Conservation (phyloP, 2,113 vertebrate species). For the Halcyon malimbica region DNA sequence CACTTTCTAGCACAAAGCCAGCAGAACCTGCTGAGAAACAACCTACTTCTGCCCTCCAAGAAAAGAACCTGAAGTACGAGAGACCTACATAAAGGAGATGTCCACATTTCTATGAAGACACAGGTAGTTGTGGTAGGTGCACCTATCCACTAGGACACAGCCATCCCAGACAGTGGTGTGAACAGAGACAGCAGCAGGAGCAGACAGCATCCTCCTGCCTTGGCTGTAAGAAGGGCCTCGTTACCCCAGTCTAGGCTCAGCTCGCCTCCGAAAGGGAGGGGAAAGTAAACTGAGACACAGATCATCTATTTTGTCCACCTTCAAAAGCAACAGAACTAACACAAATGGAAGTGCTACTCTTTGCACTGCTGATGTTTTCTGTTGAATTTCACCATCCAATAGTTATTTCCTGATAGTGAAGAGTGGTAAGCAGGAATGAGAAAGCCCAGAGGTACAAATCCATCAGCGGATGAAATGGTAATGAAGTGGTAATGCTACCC, state of each 20-base stretch:
- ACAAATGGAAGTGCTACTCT: neutral
- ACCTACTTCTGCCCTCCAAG: neutral
- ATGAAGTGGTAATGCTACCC: neutral
- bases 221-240: neutral
- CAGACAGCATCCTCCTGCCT: neutral
- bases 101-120: accelerated
- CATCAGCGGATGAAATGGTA: neutral
- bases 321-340: too few relatives aligned
- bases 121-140: accelerated
- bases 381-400: neutral
- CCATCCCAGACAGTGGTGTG: accelerated
- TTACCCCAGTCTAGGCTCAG: neutral
- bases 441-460: neutral
- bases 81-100: neutral
- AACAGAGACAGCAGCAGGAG: neutral
- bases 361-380: neutral
- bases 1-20: neutral
- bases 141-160: accelerated
- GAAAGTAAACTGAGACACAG: neutral
- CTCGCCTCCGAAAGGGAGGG: neutral
- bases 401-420: neutral
- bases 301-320: neutral
- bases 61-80: neutral
- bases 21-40: neutral
- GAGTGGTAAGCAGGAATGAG: accelerated